Evolutionary conservation across 2,113 vertebrate genomes (phyloP).

Genomic region (Eulemur rufifrons): DNA sequence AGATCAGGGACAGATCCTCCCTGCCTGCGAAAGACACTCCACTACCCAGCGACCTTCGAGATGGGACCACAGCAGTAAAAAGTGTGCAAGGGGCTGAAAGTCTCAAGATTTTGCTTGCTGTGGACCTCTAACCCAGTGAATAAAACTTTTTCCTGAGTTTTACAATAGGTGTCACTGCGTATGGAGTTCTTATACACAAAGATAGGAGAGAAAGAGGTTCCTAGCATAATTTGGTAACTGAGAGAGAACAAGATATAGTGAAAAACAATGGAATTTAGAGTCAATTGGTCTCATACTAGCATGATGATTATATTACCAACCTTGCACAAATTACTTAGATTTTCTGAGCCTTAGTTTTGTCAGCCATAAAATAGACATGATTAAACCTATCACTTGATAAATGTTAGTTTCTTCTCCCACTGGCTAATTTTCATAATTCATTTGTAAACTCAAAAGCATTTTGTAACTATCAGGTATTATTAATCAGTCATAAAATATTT

Average conservation of each 20-base stretch:
- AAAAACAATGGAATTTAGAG: not conserved
- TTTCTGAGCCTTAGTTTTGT: constrained; percentile 3
- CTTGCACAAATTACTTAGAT: not conserved
- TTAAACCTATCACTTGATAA: not conserved
- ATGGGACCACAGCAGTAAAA: not conserved
- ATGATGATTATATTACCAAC: not conserved
- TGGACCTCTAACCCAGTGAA: not conserved
- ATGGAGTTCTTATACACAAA: not conserved
- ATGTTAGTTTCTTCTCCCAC: not conserved
- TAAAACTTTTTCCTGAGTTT: not conserved
- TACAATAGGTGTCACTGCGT: not conserved
- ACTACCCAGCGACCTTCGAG: not conserved
- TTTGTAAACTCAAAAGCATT: not conserved
- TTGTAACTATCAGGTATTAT: not conserved
- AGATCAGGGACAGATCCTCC: not conserved
- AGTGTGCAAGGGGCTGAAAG: not conserved
- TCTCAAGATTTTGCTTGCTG: not conserved
- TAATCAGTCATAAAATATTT: not conserved
- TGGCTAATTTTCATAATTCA: not conserved
- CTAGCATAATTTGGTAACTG: not conserved
- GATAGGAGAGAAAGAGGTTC: not conserved
- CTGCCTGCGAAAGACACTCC: not conserved
- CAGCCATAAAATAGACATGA: not conserved
- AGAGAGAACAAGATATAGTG: not conserved
- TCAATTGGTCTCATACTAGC: not conserved